Base-by-base conservation (phyloP, 2,113 vertebrate species). In the Rousettus leschenaultii region DNA sequence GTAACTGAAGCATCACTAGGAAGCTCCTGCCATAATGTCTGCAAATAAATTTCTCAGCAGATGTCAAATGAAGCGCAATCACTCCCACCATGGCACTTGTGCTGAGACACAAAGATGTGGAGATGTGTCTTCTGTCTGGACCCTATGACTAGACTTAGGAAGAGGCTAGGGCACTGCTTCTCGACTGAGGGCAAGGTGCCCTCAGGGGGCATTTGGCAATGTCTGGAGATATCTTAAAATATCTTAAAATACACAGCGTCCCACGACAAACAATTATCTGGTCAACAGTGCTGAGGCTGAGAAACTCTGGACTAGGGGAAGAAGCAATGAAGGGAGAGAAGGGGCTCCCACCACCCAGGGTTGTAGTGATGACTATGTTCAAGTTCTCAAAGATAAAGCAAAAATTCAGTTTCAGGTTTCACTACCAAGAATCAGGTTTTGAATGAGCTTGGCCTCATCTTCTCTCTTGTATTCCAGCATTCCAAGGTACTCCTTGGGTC, bases 401-500 rank as follows among this genome's bases (percentile, higher is more conserved):
- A 66, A 86, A 78, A 61, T 45, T 0, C 21, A 48, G 51, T 65
- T 57, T 45, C 16, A 59, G 51, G 21, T 65, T 90, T 73, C 70
- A 79, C 35, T 99, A 99, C 99, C 99, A 0, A 99, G 98, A 94
- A 99, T 99, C 83, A 99, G 98, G 96, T 99, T 99, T 63, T 99
- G 98, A 97, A 99, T 98, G 57, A 99, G 99, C 94, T 96, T 99
- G 92, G 98, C 95, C 98, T 99, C 99, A 0, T 99, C 99, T 68
- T 99, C 99, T 87, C 96, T 98, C 96, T 98, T 99, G 98, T 99
- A 99, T 91, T 99, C 99, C 99, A 99, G 98, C 99, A 99, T 99
- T 92, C 99, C 99, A 12, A 99, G 96, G 96, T 99, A 99, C 59
- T 99, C 99, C 90, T 98, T 99, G 38, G 98, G 97, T 70, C 97